Base-by-base conservation (phyloP, 2,888 invertebrate species). In the Dendrolimus houi region DNA sequence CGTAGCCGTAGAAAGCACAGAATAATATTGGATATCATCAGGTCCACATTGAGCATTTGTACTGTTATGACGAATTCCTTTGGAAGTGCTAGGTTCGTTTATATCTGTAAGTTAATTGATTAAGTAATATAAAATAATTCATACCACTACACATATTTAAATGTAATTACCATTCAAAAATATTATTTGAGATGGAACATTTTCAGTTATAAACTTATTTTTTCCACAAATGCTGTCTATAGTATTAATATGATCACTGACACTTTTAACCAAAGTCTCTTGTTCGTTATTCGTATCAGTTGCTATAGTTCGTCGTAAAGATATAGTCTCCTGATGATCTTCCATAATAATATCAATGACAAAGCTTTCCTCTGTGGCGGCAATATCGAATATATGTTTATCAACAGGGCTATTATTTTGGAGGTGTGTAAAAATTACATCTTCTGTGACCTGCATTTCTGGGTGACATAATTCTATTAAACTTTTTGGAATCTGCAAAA, bases 41-140 rank as follows among this genome's bases (percentile, higher is more conserved):
- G 87, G 78, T 12, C 89, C 87, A 64, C 90, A 90, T 64, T 89
- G 89, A 6, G 79, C 85, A 63, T 89, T 88, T 69, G 79, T 80
- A 57, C 77, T 76, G 40, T 78, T 59, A 61, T 83, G 86, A 41
- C 85, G 82, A 58, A 89, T 74, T 41, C 90, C 90, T 73, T 86
- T 87, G n/a, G 90, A 90, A 58, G 90, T 89, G 60, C 84, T 86
- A 2, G 90, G 89, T 72, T 89, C 88, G 62, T 89, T 81, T 60
- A 88, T 78, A 75, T 89, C 89, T 89, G 72, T 55, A 77, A 75
- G 9, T 53, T 47, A 63, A 55, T 47, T 7, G 29, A 9, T 47
- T 47, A 9, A 47, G 47, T 52, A 42, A n/a, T 29, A 6, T 40
- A n/a, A 52, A 8, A 58, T 14, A 41, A 53, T 55, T 47, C n/a